A percentile compares a stretch with the other conserved stretches of the same genome.
Evolutionary conservation across 2,797 vertebrate species (phyloP).

Genomic region (Catostomus latipinnis): DNA sequence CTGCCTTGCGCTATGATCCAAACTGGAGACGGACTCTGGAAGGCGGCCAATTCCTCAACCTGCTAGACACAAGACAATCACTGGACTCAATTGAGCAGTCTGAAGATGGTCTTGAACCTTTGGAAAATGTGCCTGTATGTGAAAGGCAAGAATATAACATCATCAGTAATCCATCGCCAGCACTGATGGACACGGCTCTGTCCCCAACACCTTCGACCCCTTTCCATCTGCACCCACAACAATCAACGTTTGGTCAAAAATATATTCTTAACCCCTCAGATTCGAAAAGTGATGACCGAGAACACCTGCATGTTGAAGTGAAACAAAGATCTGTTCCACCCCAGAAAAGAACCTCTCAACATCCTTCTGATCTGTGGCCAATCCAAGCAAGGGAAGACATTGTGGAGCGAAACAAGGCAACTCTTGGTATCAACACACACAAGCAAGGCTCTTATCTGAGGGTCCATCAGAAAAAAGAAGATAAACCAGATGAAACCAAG

Average conservation of each 20-base stretch:
- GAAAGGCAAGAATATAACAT: slow-evolving; percentile 46
- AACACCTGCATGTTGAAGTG: not conserved
- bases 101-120: slow-evolving; percentile 13
- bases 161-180: slow-evolving; percentile 43
- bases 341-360: slow-evolving; percentile 28
- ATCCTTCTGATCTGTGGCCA: slow-evolving; percentile 49
- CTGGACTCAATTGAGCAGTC: slow-evolving; percentile 50
- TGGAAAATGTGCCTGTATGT: slow-evolving; percentile 37
- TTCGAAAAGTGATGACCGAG: not conserved
- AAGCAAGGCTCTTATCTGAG: slow-evolving; percentile 80
- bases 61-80: slow-evolving; percentile 20
- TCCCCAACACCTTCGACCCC: slow-evolving; percentile 48
- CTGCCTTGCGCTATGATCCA: slow-evolving; percentile 76
- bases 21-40: slow-evolving; percentile 75
- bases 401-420: slow-evolving; percentile 84
- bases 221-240: slow-evolving; percentile 63
- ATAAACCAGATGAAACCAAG: slow-evolving; percentile 53
- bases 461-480: slow-evolving; percentile 72
- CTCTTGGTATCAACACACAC: slow-evolving; percentile 76
- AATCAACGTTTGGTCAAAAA: slow-evolving; percentile 20
- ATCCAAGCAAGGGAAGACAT: slow-evolving; percentile 73
- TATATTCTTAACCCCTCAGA: slow-evolving; percentile 8
- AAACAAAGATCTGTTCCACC: slow-evolving; percentile 14
- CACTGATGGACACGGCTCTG: slow-evolving; percentile 3
- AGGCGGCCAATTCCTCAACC: slow-evolving; percentile 38